Base-by-base conservation (phyloP, 2,888 invertebrate species). In the Tachina fera region DNA sequence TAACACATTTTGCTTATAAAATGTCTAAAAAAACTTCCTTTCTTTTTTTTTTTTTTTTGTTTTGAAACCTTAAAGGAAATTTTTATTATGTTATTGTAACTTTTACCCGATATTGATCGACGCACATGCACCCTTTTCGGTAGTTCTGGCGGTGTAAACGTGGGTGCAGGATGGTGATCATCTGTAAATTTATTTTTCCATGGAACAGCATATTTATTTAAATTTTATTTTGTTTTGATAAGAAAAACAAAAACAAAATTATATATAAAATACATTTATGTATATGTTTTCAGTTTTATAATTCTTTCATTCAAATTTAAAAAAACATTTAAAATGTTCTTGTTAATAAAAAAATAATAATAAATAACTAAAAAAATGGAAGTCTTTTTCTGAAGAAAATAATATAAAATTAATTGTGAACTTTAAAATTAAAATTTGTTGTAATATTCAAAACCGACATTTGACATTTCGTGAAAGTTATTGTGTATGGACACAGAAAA, bases 101-200 rank as follows among this genome's bases (percentile, higher is more conserved):
- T 79, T 90, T 91, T 91, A 91, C 91, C 93, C 92, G 93, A 92
- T 91, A 94, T 92, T 91, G 94, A 95, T 97, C 97, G 97, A 97
- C 97, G 96, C 94, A 97, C 96, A 96, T 97, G 97, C 96, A 97
- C 97, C 96, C 97, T 97, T 96, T 98, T 98, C 95, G 98, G 98
- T 95, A 98, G 97, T 96, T 98, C 98, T 96, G 98, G 98, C 95
- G 98, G 98, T 95, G 98, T 98, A 95, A 97, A 98, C 95, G 98
- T 97, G 95, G 98, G 97, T 95, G 97, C 97, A 96, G 97, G 97
- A 95, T 97, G 97, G 96, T 97, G 97, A 95, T 97, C 97, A 97
- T 97, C 97, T 97, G 97, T 95, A 97, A 97, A 96, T 65, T 79
- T 80, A 68, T 96, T n/a, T 90, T 92, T 91, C 90, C 91, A 92